These are phyloP conservation scores for Emydura subglobosa DNA, from an alignment of 2,113 vertebrate genomes.

Conservation along the genomic window DNA sequence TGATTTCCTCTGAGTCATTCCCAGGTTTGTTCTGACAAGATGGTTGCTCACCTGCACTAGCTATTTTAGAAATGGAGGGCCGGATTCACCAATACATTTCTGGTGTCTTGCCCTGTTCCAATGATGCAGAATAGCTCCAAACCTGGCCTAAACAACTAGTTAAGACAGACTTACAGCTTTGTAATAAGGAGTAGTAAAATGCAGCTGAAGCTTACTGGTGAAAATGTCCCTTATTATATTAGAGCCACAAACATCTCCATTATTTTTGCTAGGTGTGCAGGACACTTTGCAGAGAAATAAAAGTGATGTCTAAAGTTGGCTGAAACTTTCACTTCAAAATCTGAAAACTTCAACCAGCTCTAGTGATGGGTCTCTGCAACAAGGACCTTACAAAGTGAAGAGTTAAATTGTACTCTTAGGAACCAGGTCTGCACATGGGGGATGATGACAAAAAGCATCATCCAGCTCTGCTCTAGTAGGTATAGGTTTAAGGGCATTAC, in stretches of 20 bases:
- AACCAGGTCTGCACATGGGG: background rate
- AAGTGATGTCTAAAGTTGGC: fast-evolving
- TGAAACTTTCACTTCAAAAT: background rate
- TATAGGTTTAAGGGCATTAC: background rate
- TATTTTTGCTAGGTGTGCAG: background rate
- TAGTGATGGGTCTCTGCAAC: background rate
- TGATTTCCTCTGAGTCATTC: background rate
- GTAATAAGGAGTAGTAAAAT: background rate
- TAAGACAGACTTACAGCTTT: background rate
- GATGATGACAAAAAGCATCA: background rate
- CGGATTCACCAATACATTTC: background rate
- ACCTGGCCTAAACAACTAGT: background rate
- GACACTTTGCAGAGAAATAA: background rate
- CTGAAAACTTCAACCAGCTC: background rate
- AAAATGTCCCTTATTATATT: background rate
- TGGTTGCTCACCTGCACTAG: background rate
- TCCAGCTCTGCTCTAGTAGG: background rate
- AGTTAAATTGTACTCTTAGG: background rate
- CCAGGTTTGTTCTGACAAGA: background rate
- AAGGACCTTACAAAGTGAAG: background rate
- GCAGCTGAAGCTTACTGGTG: background rate
- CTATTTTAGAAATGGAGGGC: background rate
- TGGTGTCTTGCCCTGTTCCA: background rate
- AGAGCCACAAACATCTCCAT: background rate
- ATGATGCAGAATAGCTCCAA: background rate